Evolutionary conservation across 1,140 invertebrate species (phyloP).

Genomic region (Bombus confusus): DNA sequence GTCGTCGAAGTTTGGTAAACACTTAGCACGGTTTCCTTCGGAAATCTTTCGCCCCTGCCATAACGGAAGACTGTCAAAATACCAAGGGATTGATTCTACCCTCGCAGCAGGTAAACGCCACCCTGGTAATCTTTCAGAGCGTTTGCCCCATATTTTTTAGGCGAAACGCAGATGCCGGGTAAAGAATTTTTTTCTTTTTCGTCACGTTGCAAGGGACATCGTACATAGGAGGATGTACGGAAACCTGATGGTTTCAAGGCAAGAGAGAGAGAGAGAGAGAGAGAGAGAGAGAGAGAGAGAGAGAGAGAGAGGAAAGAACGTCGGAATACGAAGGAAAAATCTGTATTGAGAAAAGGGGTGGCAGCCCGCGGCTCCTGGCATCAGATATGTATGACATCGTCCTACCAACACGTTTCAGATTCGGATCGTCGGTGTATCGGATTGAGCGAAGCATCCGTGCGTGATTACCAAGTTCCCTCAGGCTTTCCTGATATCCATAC

Average conservation of each 20-base stretch:
- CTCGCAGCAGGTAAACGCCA: background rate
- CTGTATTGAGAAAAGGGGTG: conserved; percentile 21
- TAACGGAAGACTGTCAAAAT: conserved; percentile 17
- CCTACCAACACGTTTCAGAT: conserved; percentile 64
- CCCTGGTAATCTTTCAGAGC: no score
- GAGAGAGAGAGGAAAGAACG: background rate
- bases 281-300: background rate
- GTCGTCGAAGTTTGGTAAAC: background rate
- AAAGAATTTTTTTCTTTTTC: conserved; percentile 23
- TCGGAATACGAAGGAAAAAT: conserved; percentile 38
- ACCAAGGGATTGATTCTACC: conserved; percentile 31
- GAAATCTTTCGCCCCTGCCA: background rate
- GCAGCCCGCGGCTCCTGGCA: conserved; percentile 53
- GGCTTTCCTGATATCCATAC: conserved; percentile 36
- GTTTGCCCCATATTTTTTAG: background rate
- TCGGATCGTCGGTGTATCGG: conserved; percentile 62
- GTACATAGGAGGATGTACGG: background rate
- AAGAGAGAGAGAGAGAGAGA: background rate
- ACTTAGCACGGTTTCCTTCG: background rate
- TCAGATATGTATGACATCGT: conserved; percentile 71
- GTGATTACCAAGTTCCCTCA: conserved; percentile 60
- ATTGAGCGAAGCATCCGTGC: conserved; percentile 59
- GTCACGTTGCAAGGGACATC: background rate
- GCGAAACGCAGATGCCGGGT: background rate
- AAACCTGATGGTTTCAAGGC: conserved; percentile 19